Conservation (phyloP, 2,888 invertebrate genomes). For the Tortricodes alternella region DNA sequence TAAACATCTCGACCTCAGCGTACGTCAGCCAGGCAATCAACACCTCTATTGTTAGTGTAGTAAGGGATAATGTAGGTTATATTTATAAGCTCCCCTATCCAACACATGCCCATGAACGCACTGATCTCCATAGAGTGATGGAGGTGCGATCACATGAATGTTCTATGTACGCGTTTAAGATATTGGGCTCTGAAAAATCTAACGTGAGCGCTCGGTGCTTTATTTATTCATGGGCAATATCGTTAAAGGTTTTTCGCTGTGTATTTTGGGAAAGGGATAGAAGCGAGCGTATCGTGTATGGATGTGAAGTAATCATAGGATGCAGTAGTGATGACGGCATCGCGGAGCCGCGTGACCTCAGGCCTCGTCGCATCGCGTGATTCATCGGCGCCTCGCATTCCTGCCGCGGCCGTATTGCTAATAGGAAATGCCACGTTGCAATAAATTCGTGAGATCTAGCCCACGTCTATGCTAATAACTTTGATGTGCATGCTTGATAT, state of each 20-base stretch:
- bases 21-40: constrained; percentile 55
- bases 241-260: constrained; percentile 32
- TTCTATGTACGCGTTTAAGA: constrained; percentile 47
- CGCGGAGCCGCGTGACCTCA: constrained; percentile 66
- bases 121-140: constrained; percentile 56
- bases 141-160: constrained; percentile 52
- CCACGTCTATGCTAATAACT: constrained; percentile 31
- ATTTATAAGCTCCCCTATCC: constrained; percentile 36
- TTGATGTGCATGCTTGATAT: constrained; percentile 15
- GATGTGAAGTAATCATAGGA: constrained; percentile 28
- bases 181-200: constrained; percentile 44
- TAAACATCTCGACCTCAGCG: constrained; percentile 72
- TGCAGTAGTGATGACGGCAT: constrained; percentile 68
- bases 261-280: constrained; percentile 6
- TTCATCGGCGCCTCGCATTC: constrained; percentile 70
- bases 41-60: constrained; percentile 54
- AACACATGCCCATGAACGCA: constrained; percentile 59
- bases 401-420: constrained; percentile 64
- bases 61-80: constrained; percentile 63
- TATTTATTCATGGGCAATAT: constrained; percentile 43
- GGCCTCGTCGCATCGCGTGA: constrained; percentile 56
- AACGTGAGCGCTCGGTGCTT: constrained; percentile 33
- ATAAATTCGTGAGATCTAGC: constrained; percentile 55
- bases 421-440: constrained; percentile 71
- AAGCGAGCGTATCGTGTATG: constrained; percentile 1